Percentiles rank a stretch among this genome's conserved stretches.
phyloP scores from a whole-genome alignment of 1,140 invertebrate genomes.

The Brachionus koreanus region DNA sequence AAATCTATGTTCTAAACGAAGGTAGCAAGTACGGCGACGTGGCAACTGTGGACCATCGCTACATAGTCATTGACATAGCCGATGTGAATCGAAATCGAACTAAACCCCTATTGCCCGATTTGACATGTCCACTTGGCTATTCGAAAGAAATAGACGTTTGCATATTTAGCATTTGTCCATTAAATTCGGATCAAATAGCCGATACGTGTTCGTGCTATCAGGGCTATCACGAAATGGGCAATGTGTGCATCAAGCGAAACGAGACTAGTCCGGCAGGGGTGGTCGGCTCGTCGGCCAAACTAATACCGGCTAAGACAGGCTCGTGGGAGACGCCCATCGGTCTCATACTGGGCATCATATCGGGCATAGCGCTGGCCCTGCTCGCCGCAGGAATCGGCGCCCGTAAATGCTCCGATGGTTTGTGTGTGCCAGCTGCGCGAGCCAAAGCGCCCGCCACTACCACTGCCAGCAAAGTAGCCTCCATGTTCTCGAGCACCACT shows the following conservation, averaged over 20 bases:
- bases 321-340: slow-evolving; percentile 15
- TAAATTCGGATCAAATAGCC: slow-evolving; percentile 43
- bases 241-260: background rate
- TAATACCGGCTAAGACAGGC: background rate
- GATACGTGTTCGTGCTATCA: slow-evolving; percentile 38
- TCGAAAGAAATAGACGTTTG: background rate
- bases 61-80: slow-evolving; percentile 27
- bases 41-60: background rate
- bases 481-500: slow-evolving; percentile 23
- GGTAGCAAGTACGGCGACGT: background rate
- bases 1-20: background rate
- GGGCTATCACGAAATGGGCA: background rate
- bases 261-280: background rate
- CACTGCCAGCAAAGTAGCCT: background rate
- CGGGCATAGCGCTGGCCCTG: slow-evolving; percentile 21
- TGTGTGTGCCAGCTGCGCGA: slow-evolving; percentile 10
- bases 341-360: slow-evolving; percentile 32
- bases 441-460: background rate
- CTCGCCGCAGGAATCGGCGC: slow-evolving; percentile 21
- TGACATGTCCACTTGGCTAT: slow-evolving; percentile 15
- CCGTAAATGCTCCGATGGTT: slow-evolving; percentile 22
- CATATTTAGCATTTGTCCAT: slow-evolving; percentile 35
- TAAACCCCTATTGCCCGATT: background rate
- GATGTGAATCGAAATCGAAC: slow-evolving; percentile 29
- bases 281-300: background rate